A percentile compares a stretch with the other conserved stretches of the same genome.
phyloP scores from a whole-genome alignment of 2,113 vertebrate genomes.

The Psilopsiagon aymara region DNA sequence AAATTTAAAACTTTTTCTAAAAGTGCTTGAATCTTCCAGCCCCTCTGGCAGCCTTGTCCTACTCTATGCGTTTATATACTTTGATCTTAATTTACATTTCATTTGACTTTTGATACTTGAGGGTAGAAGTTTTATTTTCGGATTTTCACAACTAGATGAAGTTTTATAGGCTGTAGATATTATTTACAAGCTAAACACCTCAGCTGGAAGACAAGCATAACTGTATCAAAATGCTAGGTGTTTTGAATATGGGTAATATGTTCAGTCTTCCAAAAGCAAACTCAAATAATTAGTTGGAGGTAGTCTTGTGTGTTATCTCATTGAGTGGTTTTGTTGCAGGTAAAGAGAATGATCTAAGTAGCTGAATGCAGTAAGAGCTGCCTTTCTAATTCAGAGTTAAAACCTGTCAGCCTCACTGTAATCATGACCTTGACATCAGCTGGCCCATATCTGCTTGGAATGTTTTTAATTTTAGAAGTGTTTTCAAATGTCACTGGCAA shows the following conservation, averaged over 20 bases:
- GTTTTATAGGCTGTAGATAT: background rate
- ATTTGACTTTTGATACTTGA: background rate
- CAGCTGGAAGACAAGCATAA: background rate
- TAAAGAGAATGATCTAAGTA: background rate
- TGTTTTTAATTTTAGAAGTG: background rate
- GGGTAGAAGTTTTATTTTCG: background rate
- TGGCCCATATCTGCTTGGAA: background rate
- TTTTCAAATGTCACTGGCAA: background rate
- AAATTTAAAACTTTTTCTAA: background rate
- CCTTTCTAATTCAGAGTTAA: background rate
- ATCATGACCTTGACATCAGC: background rate
- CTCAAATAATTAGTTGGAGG: background rate
- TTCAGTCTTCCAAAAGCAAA: background rate
- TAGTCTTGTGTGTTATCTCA: background rate
- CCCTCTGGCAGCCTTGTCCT: background rate
- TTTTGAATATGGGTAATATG: background rate
- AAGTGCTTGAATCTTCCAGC: background rate
- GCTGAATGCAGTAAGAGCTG: background rate
- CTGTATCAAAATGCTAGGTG: fast-evolving
- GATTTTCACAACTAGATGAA: background rate
- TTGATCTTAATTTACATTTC: background rate
- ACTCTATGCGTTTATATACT: background rate
- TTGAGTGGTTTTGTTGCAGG: background rate
- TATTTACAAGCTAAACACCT: background rate
- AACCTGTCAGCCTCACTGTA: background rate